A percentile compares a stretch with the other conserved stretches of the same genome.
Conservation (phyloP, 2,113 vertebrate genomes). For the Apodemus sylvaticus region DNA sequence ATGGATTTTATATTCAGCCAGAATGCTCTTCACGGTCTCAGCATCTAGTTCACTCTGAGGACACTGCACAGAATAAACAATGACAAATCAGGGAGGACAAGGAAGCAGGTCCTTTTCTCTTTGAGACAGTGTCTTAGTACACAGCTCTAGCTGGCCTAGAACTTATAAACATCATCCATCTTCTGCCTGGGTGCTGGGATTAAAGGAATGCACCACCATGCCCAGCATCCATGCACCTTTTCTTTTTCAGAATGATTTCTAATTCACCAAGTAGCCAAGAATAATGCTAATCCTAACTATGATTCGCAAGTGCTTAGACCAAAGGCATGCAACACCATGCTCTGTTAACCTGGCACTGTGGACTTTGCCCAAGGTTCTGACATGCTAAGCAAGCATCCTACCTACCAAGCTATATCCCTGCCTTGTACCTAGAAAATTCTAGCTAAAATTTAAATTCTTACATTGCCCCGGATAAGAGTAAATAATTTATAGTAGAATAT, state of each 20-base stretch:
- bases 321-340: not conserved
- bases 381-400: not conserved
- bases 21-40: conserved; percentile 97
- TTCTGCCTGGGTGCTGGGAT: not conserved
- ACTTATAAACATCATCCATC: not conserved
- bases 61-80: conserved; percentile 85
- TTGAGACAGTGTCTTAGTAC: not conserved
- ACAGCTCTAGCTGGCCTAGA: not conserved
- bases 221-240: not conserved
- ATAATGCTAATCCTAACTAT: not conserved
- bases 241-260: not conserved
- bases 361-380: not conserved
- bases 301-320: not conserved
- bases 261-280: not conserved
- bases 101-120: not conserved
- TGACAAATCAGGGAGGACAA: not conserved
- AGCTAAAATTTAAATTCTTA: conserved; percentile 13
- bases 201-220: not conserved
- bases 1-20: conserved; percentile 98
- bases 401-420: not conserved
- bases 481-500: not conserved
- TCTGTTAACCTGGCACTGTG: not conserved
- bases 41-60: conserved; percentile 94
- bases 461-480: not conserved
- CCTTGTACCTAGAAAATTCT: not conserved